A percentile compares a stretch with the other conserved stretches of the same genome.
Conservation (phyloP, 2,888 invertebrate species). For the Chloroclysta siterata region DNA sequence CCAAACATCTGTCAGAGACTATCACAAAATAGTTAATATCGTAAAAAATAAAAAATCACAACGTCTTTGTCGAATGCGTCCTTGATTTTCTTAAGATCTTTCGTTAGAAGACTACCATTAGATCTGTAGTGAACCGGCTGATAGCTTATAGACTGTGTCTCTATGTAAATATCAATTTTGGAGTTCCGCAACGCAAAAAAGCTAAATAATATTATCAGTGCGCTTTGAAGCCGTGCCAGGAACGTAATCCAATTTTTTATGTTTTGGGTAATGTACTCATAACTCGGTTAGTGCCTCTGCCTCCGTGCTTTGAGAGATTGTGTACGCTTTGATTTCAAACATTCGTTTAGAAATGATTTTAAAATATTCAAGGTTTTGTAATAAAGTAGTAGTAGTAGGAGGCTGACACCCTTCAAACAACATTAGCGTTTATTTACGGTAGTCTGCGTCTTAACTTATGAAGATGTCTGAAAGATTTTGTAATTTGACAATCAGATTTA, state of each 20-base stretch:
- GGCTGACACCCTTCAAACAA: too few relatives aligned
- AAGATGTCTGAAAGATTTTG: too few relatives aligned
- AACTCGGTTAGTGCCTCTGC: constrained; percentile 29
- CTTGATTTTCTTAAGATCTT: too few relatives aligned
- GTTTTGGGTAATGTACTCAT: constrained; percentile 35
- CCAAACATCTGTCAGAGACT: too few relatives aligned
- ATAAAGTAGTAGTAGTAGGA: not conserved
- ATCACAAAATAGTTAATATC: too few relatives aligned
- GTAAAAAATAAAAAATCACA: too few relatives aligned
- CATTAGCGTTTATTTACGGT: too few relatives aligned
- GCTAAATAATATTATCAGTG: constrained; percentile 32
- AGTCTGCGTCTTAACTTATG: too few relatives aligned
- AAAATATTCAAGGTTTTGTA: not conserved
- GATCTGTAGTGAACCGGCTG: constrained; percentile 6
- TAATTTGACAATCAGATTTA: too few relatives aligned
- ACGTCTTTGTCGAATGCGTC: too few relatives aligned
- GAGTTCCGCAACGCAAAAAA: constrained; percentile 35
- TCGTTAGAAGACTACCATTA: too few relatives aligned
- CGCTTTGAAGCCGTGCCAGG: constrained; percentile 39
- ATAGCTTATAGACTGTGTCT: constrained; percentile 1
- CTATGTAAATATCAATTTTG: constrained; percentile 40
- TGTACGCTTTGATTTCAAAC: constrained; percentile 29
- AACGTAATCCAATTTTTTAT: constrained; percentile 34
- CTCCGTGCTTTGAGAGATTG: constrained; percentile 16
- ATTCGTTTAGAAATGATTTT: constrained; percentile 1